A percentile compares a stretch with the other conserved stretches of the same genome.
Evolutionary conservation across 1,140 invertebrate species (phyloP).

Genomic region (Dufourea novaeangliae): DNA sequence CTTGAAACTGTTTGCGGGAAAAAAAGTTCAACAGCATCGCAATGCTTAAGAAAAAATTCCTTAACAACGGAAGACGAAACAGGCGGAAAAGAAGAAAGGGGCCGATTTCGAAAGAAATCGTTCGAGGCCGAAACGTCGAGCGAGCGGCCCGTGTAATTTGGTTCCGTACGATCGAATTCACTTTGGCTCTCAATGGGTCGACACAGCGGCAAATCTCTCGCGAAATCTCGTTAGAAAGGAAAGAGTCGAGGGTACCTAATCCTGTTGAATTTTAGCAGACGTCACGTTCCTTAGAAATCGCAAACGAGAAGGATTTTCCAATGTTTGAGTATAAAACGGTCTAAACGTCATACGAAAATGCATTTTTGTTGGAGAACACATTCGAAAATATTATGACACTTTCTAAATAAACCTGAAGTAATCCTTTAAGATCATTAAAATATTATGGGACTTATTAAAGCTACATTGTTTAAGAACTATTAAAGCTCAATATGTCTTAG

Average conservation of each 20-base stretch:
- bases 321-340: too few species aligned
- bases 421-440: too few species aligned
- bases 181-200: constrained; percentile 32
- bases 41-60: constrained; percentile 36
- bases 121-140: constrained; percentile 52
- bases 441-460: too few species aligned
- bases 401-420: too few species aligned
- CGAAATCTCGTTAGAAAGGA: constrained; percentile 71
- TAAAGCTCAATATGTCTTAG: too few species aligned
- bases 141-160: constrained; percentile 75
- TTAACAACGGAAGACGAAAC: background rate
- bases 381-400: too few species aligned
- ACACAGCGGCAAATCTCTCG: constrained; percentile 72
- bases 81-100: constrained; percentile 18
- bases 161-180: constrained; percentile 72
- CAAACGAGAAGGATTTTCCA: background rate
- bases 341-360: too few species aligned
- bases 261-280: background rate
- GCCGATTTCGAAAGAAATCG: constrained; percentile 34
- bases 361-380: too few species aligned
- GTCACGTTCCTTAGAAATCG: too few species aligned
- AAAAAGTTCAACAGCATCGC: constrained; percentile 25
- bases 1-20: background rate
- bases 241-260: constrained; percentile 15
- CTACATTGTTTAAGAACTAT: too few species aligned